A percentile compares a stretch with the other conserved stretches of the same genome.
These are phyloP conservation scores for Taenioides sp. DNA, from an alignment of 2,797 vertebrate genomes.

Conservation along the genomic window DNA sequence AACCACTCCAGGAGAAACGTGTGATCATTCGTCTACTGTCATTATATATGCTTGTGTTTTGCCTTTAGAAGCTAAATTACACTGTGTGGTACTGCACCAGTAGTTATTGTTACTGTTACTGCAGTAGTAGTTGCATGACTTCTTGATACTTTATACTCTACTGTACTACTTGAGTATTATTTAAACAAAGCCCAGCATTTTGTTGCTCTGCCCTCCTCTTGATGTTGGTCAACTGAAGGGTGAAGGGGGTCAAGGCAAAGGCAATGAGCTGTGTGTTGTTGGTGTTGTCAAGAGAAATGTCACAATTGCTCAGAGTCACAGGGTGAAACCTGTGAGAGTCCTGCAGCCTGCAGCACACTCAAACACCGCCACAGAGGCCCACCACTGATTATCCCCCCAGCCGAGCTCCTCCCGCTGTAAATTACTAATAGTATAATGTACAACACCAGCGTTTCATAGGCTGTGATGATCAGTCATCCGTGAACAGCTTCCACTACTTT, in stretches of 20 bases:
- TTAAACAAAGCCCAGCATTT: too few species aligned
- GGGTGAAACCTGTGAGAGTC: slow-evolving; percentile 71
- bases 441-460: slow-evolving; percentile 18
- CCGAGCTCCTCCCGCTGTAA: slow-evolving; percentile 39
- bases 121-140: too few species aligned
- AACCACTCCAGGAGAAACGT: background rate
- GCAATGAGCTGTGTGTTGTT: slow-evolving; percentile 53
- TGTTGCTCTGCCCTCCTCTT: background rate
- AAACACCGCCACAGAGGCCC: slow-evolving; percentile 57
- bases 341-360: slow-evolving; percentile 70
- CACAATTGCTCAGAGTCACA: slow-evolving; percentile 78
- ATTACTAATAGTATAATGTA: slow-evolving; percentile 35
- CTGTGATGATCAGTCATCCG: slow-evolving; percentile 1
- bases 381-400: slow-evolving; percentile 62
- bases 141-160: too few species aligned
- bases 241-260: slow-evolving; percentile 33
- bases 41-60: too few species aligned
- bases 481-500: slow-evolving; percentile 2
- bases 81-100: too few species aligned
- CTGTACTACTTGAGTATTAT: background rate
- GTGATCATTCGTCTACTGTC: too few species aligned
- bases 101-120: too few species aligned
- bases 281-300: slow-evolving; percentile 79
- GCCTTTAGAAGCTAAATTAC: too few species aligned
- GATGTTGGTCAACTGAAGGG: background rate